Base-by-base conservation (phyloP, 2,888 invertebrate species). In the Phorcus lineatus region DNA sequence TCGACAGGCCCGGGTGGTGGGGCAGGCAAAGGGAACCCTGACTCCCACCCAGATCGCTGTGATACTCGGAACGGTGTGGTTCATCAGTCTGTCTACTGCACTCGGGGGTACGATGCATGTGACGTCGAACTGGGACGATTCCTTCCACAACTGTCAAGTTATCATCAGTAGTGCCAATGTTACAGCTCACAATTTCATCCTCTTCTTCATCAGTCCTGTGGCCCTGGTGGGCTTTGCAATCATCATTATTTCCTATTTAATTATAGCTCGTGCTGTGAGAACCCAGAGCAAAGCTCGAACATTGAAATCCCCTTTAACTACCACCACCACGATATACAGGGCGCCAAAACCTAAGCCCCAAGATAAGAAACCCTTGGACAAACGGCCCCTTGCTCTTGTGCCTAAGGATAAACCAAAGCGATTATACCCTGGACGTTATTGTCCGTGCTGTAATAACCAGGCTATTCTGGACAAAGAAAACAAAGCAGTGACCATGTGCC, bases 401-500 rank as follows among this genome's bases (percentile, higher is more conserved):
- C 77, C 62, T 13, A 36, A 55, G 55, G 77, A 66, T 17, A 66
- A 66, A 47, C 31, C 19, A 9, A 74, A 40, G 19, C n/a, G 62
- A 17, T 16, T 77, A n/a, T 54, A 28, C 2, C 55, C 28, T 1
- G 67, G 17, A 31, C 74, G 76, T 52, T 67, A 76, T 24, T 85
- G 85, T 52, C 79, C 79, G n/a, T 84, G 83, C 55, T 83, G 86
- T 62, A 81, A 80, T 54, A 78, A 83, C 47, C 85, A 87, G 47
- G 77, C 82, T n/a, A 80, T 84, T n/a, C 31, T 85, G 57, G 87
- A 89, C 81, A 87, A 87, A 55, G 89, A 88, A 53, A 86, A 82
- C 82, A 88, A 89, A 75, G 89, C 89, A 3, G 77, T 88, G 54
- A 89, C 88, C 17, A 88, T 89, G 89, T 90, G 89, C 74, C 80